Conservation (phyloP, 1,140 invertebrate species). For the Drosophila seguyi region DNA sequence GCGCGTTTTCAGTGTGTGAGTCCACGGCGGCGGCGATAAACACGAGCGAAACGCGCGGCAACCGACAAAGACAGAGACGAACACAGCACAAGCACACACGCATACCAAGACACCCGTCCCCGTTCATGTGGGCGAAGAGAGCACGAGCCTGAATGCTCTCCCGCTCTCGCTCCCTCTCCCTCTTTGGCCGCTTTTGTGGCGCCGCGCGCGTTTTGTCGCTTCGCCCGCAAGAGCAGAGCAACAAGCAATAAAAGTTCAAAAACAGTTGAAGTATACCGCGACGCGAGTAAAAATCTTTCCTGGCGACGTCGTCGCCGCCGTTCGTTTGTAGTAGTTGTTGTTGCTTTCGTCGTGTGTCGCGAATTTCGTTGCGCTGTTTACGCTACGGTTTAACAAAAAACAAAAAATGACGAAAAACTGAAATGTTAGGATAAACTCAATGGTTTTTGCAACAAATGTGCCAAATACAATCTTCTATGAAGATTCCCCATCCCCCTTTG, state of each 20-base stretch:
- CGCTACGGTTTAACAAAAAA: constrained; percentile 9
- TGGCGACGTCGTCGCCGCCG: constrained; percentile 69
- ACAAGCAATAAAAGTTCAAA: constrained; percentile 82
- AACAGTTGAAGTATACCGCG: constrained; percentile 82
- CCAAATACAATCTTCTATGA: not conserved
- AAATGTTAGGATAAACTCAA: not conserved
- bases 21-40: constrained; percentile 56
- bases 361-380: constrained; percentile 56
- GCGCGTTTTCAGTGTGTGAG: constrained; percentile 50
- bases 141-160: constrained; percentile 28
- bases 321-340: constrained; percentile 56
- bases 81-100: constrained; percentile 31
- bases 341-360: constrained; percentile 58
- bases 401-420: constrained; percentile 1
- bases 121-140: constrained; percentile 28
- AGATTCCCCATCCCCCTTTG: not conserved
- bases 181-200: constrained; percentile 62
- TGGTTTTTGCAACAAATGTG: constrained; percentile 13
- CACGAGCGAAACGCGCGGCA: constrained; percentile 41
- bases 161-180: constrained; percentile 26
- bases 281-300: constrained; percentile 83
- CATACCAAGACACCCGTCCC: constrained; percentile 12
- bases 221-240: constrained; percentile 63
- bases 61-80: constrained; percentile 44
- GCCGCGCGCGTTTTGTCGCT: constrained; percentile 61